These are phyloP conservation scores for Conomelus anceps DNA, from an alignment of 2,888 invertebrate species.

Conservation along the genomic window DNA sequence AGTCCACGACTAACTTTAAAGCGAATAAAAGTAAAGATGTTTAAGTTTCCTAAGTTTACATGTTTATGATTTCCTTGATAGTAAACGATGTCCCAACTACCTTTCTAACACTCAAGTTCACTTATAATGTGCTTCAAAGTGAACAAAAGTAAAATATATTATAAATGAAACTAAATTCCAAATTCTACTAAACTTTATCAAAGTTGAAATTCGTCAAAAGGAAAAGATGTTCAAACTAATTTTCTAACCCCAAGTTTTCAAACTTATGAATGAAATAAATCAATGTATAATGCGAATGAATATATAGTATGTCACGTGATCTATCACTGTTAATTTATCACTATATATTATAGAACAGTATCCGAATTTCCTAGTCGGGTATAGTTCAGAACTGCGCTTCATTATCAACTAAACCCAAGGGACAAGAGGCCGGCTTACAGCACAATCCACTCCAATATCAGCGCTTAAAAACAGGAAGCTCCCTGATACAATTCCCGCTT, in stretches of 20 bases:
- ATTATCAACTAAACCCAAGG: neutral
- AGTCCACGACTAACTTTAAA: too few species aligned
- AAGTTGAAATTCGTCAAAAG: too few species aligned
- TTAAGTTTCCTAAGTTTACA: too few species aligned
- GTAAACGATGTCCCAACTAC: too few species aligned
- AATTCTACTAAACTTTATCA: too few species aligned
- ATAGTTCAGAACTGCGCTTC: neutral
- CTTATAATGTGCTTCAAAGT: too few species aligned
- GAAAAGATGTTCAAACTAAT: neutral
- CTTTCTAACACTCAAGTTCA: too few species aligned
- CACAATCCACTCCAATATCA: neutral
- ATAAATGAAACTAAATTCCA: too few species aligned
- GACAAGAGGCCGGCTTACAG: neutral
- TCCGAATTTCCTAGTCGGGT: neutral
- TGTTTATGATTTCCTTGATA: too few species aligned
- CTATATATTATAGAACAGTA: neutral
- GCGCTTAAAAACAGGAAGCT: neutral
- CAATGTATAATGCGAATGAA: neutral
- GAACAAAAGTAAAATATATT: too few species aligned
- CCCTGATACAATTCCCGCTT: neutral
- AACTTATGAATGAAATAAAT: neutral
- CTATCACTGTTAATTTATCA: neutral
- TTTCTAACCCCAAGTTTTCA: neutral
- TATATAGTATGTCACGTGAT: neutral
- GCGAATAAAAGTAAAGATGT: too few species aligned